Conservation (phyloP, 2,113 vertebrate genomes). For the Nesoenas mayeri region DNA sequence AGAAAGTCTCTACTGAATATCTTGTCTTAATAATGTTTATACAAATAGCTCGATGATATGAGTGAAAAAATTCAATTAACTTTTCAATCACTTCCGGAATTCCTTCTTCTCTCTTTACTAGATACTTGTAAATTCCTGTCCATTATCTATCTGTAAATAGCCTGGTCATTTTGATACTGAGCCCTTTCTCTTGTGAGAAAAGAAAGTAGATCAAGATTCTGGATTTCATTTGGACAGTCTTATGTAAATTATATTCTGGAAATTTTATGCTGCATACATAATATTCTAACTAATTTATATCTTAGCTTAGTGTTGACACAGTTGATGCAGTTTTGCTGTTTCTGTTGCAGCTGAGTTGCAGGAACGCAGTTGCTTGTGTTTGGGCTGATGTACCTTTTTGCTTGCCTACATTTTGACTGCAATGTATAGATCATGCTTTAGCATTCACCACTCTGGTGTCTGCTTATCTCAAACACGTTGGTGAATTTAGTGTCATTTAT, state of each 20-base stretch:
- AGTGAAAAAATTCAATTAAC: slow-evolving; percentile 13
- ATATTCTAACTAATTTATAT: not conserved
- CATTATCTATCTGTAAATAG: not conserved
- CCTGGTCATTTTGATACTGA: not conserved
- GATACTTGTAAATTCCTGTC: not conserved
- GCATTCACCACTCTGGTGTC: not conserved
- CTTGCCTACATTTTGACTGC: not conserved
- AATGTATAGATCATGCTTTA: fast-evolving
- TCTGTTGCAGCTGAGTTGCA: not conserved
- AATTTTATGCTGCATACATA: not conserved
- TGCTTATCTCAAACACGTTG: not conserved
- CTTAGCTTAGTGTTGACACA: not conserved
- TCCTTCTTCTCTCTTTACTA: not conserved
- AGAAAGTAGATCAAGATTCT: not conserved
- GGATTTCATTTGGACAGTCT: not conserved
- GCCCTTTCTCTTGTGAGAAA: not conserved
- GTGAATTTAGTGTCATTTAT: not conserved
- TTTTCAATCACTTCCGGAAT: not conserved
- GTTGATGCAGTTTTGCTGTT: not conserved
- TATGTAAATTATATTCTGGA: not conserved
- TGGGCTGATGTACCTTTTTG: not conserved
- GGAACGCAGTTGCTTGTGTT: not conserved
- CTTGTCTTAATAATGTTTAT: not conserved
- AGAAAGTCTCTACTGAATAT: not conserved
- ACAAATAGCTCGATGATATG: not conserved